Evolutionary conservation across 2,113 vertebrate genomes (phyloP), one percentile per base, ranked within the genome.

Genomic region (Lates calcarifer): DNA sequence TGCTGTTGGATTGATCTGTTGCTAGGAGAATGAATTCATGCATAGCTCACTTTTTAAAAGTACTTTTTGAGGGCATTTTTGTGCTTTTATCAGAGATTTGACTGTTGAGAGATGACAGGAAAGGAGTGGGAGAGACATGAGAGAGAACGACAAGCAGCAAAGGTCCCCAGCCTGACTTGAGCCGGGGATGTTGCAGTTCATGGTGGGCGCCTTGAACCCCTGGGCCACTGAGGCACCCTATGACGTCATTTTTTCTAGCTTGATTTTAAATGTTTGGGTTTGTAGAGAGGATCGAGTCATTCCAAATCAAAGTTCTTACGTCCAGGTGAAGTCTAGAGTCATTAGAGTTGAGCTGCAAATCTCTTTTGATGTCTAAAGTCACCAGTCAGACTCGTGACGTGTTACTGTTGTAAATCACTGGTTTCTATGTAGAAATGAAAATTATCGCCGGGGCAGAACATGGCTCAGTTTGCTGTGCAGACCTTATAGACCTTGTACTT

Each of bases 381-480:
- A 53, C 11, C 11, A 6, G 47, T 1, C 10, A 6, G 47, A 3
- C 10, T 53, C 51, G 13, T 53, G 51, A 53, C n/a, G 35, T 24
- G 13, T n/a, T 6, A 2, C 41, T 49, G 14, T 5, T 26, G 22
- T 12, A 24, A 1, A 39, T 58, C 26, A 24, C 7, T 7, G 37
- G 39, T 72, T 78, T 53, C 35, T 15, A 0, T 33, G 51, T 45
- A 24, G 55, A 28, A 66, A 29, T 33, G 22, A 15, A n/a, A 35
- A 55, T 56, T 3, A 69, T 69, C 24, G 57, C 77, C 64, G 24
- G 43, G 63, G n/a, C 51, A 67, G 22, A 74, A 62, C 47, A 0
- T 2, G 13, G 22, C 65, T 45, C 47, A 17, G n/a, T 70, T 77
- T 66, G 22, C 41, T 12, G 29, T 17, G 51, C 31, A 24, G 55